Percentiles rank a stretch among this genome's conserved stretches.
Conservation (phyloP, 2,888 invertebrate species). For the Hypselothyrea guttata region DNA sequence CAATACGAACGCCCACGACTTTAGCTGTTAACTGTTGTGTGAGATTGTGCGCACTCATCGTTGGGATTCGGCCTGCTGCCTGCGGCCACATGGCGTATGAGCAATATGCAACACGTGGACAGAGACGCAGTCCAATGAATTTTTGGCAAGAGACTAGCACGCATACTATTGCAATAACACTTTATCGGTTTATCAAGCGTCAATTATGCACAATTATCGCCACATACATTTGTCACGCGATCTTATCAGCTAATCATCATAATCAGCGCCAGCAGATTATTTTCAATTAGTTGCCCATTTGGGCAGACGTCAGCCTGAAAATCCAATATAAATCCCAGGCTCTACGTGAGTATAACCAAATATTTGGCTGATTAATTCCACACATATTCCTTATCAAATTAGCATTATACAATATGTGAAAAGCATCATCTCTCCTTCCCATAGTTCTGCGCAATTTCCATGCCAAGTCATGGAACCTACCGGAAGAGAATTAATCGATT, state of each 20-base stretch:
- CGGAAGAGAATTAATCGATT: constrained; percentile 11
- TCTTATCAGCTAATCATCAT: constrained; percentile 48
- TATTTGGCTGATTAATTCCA: constrained; percentile 41
- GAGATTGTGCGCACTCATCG: constrained; percentile 70
- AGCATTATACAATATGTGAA: constrained; percentile 45
- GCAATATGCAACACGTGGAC: constrained; percentile 71
- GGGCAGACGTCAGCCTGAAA: constrained; percentile 52
- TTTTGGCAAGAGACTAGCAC: constrained; percentile 12
- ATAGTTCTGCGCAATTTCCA: constrained; percentile 2
- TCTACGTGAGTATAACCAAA: neutral
- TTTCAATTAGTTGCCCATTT: constrained; percentile 64
- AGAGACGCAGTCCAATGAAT: constrained; percentile 2
- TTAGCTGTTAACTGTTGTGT: constrained; percentile 20
- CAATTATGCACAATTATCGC: constrained; percentile 71
- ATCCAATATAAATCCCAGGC: constrained; percentile 68
- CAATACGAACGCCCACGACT: constrained; percentile 47
- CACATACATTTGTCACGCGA: constrained; percentile 32
- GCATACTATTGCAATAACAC: constrained; percentile 9
- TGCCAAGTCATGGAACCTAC: neutral
- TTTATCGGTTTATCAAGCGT: constrained; percentile 61
- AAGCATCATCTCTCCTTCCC: constrained; percentile 2
- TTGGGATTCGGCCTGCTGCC: constrained; percentile 4
- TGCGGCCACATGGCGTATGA: constrained; percentile 40
- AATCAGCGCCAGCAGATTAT: constrained; percentile 63
- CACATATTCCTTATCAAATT: constrained; percentile 50